These are phyloP conservation scores for Acanthochromis polyacanthus DNA, from an alignment of 2,113 vertebrate species.

Conservation along the genomic window DNA sequence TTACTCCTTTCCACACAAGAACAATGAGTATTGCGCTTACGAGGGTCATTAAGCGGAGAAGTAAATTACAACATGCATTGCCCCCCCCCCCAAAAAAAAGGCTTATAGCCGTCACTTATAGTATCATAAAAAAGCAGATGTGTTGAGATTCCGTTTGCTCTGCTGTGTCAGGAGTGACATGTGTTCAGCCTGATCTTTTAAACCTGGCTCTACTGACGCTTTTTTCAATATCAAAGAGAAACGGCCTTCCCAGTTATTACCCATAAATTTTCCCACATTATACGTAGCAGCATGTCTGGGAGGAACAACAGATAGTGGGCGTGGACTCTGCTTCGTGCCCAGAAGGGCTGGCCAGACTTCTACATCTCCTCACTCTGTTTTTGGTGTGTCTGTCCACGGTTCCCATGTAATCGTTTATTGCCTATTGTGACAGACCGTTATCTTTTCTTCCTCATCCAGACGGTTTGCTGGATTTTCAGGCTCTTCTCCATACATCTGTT, in stretches of 20 bases:
- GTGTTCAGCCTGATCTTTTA: neutral
- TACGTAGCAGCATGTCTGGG: neutral
- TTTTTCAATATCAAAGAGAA: conserved; percentile 17
- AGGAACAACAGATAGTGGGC: neutral
- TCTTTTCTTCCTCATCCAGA: conserved; percentile 40
- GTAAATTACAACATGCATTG: conserved; percentile 12
- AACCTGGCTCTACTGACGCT: neutral
- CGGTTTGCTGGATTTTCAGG: conserved; percentile 19
- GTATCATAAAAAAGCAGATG: conserved; percentile 34
- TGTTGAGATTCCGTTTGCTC: conserved; percentile 36
- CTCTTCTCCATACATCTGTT: conserved; percentile 61
- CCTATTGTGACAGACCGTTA: conserved; percentile 22
- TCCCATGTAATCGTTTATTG: conserved; percentile 33
- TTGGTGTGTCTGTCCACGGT: neutral
- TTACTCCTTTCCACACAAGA: neutral
- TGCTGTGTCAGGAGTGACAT: neutral
- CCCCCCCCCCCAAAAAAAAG: too few relatives aligned
- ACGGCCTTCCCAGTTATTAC: neutral
- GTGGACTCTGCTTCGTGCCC: neutral
- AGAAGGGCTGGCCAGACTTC: conserved; percentile 18
- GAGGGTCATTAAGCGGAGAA: conserved; percentile 6
- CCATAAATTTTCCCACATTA: neutral
- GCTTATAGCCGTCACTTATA: conserved; percentile 29
- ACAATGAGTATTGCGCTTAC: neutral
- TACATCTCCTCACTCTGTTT: conserved; percentile 4